phyloP scores from a whole-genome alignment of 2,113 vertebrate genomes.

The Indicator maculatus region DNA sequence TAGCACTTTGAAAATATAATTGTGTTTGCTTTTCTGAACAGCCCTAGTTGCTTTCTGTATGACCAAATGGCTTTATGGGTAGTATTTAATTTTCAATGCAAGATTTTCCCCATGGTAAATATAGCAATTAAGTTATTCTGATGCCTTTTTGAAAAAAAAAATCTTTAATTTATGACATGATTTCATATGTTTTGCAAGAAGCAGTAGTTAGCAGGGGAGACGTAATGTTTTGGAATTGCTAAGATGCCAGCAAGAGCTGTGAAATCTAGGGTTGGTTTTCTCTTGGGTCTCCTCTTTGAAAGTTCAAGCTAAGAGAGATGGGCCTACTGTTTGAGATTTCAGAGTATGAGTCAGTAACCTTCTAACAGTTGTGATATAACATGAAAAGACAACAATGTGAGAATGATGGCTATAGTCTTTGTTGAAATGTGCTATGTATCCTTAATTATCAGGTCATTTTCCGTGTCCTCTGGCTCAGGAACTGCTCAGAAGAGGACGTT shows the following conservation, averaged over 20 bases:
- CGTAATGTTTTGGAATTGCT: not conserved
- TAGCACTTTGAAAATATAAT: slow-evolving; percentile 51
- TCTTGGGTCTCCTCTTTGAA: not conserved
- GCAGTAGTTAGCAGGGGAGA: not conserved
- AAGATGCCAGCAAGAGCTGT: not conserved
- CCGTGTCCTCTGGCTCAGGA: not conserved
- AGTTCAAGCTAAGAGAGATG: not conserved
- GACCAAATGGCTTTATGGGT: slow-evolving; percentile 45
- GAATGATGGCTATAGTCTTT: not conserved
- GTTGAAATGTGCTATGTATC: not conserved
- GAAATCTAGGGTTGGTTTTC: not conserved
- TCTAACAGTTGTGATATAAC: not conserved
- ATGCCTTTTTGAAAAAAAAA: not conserved
- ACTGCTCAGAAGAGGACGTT: not conserved
- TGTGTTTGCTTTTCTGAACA: slow-evolving; percentile 24
- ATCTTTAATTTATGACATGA: slow-evolving; percentile 65
- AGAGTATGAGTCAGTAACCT: not conserved
- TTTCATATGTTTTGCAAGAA: slow-evolving; percentile 31
- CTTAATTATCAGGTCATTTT: not conserved
- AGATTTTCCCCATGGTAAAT: slow-evolving; percentile 15
- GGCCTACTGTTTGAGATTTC: not conserved
- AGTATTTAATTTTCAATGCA: slow-evolving; percentile 60
- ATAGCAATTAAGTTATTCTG: slow-evolving; percentile 76
- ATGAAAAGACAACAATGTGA: not conserved
- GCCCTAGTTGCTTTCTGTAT: slow-evolving; percentile 17